Conservation (phyloP, 2,888 invertebrate genomes). For the Dexiosoma caninum region DNA sequence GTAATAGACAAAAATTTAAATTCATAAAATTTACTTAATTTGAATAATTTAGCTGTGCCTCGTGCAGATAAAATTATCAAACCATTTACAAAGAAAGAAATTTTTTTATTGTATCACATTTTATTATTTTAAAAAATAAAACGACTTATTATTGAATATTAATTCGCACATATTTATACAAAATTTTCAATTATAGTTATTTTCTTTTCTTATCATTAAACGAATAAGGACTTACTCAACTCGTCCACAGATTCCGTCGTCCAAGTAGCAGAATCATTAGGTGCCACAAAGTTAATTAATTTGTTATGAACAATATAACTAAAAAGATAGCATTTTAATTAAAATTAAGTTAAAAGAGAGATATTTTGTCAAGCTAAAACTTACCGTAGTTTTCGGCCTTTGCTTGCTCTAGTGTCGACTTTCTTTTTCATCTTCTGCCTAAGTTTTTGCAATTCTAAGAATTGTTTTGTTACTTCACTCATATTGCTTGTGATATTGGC, state of each 20-base stretch:
- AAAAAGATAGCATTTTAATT: slow-evolving; percentile 44
- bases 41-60: too few relatives aligned
- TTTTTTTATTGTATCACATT: slow-evolving; percentile 20
- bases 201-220: slow-evolving; percentile 1
- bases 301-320: slow-evolving; percentile 89
- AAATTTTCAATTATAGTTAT: background rate
- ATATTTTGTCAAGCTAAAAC: background rate
- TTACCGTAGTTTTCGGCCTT: slow-evolving; percentile 90
- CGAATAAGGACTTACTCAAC: slow-evolving; percentile 89
- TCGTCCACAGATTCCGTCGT: slow-evolving; percentile 89
- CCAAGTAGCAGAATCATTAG: slow-evolving; percentile 84
- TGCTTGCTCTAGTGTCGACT: slow-evolving; percentile 95
- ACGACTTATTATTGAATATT: slow-evolving; percentile 49
- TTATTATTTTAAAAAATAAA: slow-evolving; percentile 42
- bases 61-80: background rate
- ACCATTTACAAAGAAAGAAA: slow-evolving; percentile 4
- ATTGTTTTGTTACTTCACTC: slow-evolving; percentile 90
- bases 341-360: too few relatives aligned
- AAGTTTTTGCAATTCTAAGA: slow-evolving; percentile 94
- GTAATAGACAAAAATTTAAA: background rate
- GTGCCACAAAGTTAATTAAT: slow-evolving; percentile 94
- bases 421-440: slow-evolving; percentile 94
- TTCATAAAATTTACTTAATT: slow-evolving; percentile 9
- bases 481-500: slow-evolving; percentile 90
- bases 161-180: slow-evolving; percentile 5